Percentiles rank a stretch among this genome's conserved stretches.
Conservation (phyloP, 2,888 invertebrate species). For the Philereme vetulata region DNA sequence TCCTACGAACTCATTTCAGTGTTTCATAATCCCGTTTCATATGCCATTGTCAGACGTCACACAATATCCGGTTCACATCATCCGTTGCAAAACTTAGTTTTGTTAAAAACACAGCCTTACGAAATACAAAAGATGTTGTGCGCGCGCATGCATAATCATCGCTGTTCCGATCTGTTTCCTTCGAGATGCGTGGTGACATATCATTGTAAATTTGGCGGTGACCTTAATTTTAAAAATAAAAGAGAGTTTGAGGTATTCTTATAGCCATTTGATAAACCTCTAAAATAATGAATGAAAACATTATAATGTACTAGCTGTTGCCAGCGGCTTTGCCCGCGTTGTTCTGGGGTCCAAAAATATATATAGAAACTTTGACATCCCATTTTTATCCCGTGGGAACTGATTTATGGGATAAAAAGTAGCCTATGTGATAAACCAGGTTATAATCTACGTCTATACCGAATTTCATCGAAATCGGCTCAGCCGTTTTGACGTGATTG, state of each 20-base stretch:
- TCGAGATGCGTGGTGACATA: constrained; percentile 26
- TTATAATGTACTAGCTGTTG: too few species aligned
- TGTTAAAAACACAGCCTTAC: constrained; percentile 32
- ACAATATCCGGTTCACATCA: constrained; percentile 37
- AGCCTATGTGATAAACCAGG: too few species aligned
- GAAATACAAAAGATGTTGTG: constrained; percentile 26
- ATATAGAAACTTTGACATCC: too few species aligned
- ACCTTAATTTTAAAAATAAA: constrained; percentile 23
- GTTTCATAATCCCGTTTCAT: constrained; percentile 31
- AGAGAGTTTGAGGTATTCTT: background rate
- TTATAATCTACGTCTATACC: too few species aligned
- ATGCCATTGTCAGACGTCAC: constrained; percentile 34
- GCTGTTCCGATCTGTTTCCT: constrained; percentile 34
- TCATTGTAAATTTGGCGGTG: constrained; percentile 3
- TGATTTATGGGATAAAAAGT: too few species aligned
- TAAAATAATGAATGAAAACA: too few species aligned
- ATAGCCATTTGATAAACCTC: background rate
- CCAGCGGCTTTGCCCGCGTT: too few species aligned
- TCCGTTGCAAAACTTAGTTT: constrained; percentile 31
- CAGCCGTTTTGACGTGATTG: too few species aligned
- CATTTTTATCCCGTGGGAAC: too few species aligned
- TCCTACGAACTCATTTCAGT: constrained; percentile 11
- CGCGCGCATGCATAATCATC: constrained; percentile 35
- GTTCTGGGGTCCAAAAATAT: too few species aligned
- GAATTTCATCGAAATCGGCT: too few species aligned